Conservation (phyloP, 1,140 invertebrate species). For the Drosophila nasuta region DNA sequence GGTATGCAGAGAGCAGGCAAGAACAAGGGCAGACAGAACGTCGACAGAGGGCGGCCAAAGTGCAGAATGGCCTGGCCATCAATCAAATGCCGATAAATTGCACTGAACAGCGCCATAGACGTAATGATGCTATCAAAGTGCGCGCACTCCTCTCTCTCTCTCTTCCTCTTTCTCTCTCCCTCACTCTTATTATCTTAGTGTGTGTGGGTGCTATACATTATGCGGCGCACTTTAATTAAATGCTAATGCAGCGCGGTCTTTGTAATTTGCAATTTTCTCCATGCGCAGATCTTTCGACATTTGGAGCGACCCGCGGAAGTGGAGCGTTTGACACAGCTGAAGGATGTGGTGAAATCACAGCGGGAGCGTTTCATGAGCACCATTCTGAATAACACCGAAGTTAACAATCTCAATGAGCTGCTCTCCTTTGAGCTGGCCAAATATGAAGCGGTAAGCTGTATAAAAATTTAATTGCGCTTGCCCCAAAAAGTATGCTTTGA, state of each 20-base stretch:
- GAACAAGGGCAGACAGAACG: background rate
- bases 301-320: constrained; percentile 91
- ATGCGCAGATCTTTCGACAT: constrained; percentile 88
- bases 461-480: background rate
- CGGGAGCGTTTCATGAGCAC: constrained; percentile 86
- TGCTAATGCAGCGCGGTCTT: constrained; percentile 31
- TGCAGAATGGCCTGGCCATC: constrained; percentile 26
- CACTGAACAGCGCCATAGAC: constrained; percentile 14
- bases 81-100: constrained; percentile 47
- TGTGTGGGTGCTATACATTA: constrained; percentile 20
- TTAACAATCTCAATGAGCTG: constrained; percentile 86
- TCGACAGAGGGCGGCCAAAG: background rate
- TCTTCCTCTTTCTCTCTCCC: background rate
- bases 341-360: constrained; percentile 85
- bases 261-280: constrained; percentile 32
- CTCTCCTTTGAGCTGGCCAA: constrained; percentile 87
- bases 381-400: constrained; percentile 87
- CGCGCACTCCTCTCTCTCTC: background rate
- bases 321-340: constrained; percentile 86
- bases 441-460: constrained; percentile 86
- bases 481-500: background rate
- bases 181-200: no score
- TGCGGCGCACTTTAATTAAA: constrained; percentile 51
- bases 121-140: constrained; percentile 31
- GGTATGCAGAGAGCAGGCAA: constrained; percentile 12